Evolutionary conservation across 2,888 invertebrate species (phyloP), one percentile per base, ranked within the genome.

Genomic region (Carcina quercana): DNA sequence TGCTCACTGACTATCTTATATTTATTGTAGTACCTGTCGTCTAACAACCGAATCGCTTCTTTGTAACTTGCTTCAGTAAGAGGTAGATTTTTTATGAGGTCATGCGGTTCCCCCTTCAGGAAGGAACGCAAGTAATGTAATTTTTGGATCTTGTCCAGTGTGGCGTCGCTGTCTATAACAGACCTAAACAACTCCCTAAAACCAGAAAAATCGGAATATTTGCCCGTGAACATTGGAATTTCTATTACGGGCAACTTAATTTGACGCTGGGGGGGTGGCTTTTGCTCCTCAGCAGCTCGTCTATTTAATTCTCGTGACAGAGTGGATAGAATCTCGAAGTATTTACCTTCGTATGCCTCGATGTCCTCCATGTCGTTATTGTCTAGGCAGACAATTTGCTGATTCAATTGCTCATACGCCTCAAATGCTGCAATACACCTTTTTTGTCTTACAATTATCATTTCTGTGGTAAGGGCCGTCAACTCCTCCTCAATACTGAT

Each of bases 51-150:
- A n/a, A n/a, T n/a, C n/a, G n/a, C n/a, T n/a, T n/a, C n/a, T n/a
- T n/a, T n/a, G 10, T 28, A 28, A 13, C 28, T 28, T 13, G 12
- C 28, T 6, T 7, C 8, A 12, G 19, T n/a, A 8, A 28, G 11
- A 12, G 28, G 28, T 5, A 28, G 13, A 13, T 28, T 28, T 13
- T 28, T 28, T 8, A 28, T 28, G 5, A 28, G 11, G 20, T 28
- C 19, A 2, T 7, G 12, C 8, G 28, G 28, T 12, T 28, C 17
- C 3, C 10, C 11, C 11, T 28, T 2, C 7, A 28, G 12, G 8
- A 17, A 28, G 3, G 19, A 15, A 11, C 28, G 5, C n/a, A 28
- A 28, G 19, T 28, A 28, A 20, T 29, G 21, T 5, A 21, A 13
- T 21, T 20, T 29, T 21, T 29, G 29, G 21, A n/a, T n/a, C n/a